Evolutionary conservation across 2,113 vertebrate species (phyloP), one percentile per base, ranked within the genome.

Genomic region (Myotis lucifugus): DNA sequence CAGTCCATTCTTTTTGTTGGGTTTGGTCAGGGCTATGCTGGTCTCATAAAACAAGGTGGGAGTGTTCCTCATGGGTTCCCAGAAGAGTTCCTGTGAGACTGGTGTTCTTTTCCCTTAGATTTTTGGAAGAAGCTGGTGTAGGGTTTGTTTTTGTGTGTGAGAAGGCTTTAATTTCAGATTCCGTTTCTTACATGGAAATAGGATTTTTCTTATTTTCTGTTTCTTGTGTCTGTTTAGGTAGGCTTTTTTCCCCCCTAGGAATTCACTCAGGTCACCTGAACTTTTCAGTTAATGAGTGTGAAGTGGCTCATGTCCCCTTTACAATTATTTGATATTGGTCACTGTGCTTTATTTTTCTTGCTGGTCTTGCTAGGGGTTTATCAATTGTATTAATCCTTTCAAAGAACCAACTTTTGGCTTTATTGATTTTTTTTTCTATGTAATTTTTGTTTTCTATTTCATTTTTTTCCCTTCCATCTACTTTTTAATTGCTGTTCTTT

Each of bases 81-180:
- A 25, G 56, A 23, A 61, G 56, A 56, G 15, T 46, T 94, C 4
- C 32, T 95, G 5, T 37, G 37, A 61, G 67, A 32, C 29, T 74
- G 48, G 0, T 76, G 17, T 90, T 87, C 74, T 81, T 40, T 48
- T 10, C 56, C 67, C 56, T 70, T 70, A 42, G 23, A n/a, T 87
- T 29, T 85, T 85, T 69, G 67, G 15, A 93, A 54, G 74, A 81
- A 46, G 42, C 42, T 69, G 17, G 27, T 23, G 1, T 61, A 74
- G 66, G 3, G 5, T 54, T 95, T 90, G 90, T 78, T 76, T 50
- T 85, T 61, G 59, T 27, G 25, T 27, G 17, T 89, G 52, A 70
- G 52, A 88, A 85, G 64, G 74, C 10, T 27, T 92, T 67, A 88
- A 56, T 77, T 82, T 92, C 29, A 82, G 70, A 74, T 73, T 87